Evolutionary conservation across 2,797 vertebrate species (phyloP), one percentile per base, ranked within the genome.

Genomic region (Girardinus metallicus): DNA sequence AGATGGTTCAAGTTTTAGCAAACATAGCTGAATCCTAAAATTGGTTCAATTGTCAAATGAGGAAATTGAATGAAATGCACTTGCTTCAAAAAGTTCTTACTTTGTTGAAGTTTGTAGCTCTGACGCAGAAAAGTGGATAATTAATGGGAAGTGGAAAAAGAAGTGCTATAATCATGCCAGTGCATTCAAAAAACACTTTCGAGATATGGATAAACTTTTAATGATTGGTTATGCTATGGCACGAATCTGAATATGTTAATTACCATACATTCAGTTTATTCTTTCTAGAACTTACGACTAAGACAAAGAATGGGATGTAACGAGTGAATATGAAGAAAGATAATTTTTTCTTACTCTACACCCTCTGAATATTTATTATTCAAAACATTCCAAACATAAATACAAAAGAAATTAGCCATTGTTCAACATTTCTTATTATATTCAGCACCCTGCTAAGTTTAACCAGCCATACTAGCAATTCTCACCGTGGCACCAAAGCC

Each of bases 401-500:
- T 80, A 31, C 21, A 72, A 29, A 53, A 75, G 41, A 87, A 81
- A 92, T 88, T 87, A 75, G 73, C 78, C 70, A 85, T 88, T 90
- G 85, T 93, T 88, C 34, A 74, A 43, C 41, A 2, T 76, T 26
- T 84, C 60, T 73, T 73, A 55, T 64, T 53, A 47, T 23, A 79
- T 53, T 39, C 73, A 80, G 62, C 57, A 49, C 41, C 29, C 15
- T 57, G 43, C 29, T 18, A 13, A 47, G 11, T 49, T 68, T 80
- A 62, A 57, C 39, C 49, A n/a, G 15, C 5, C 23, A 76, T 74
- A 70, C 41, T 46, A 41, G 36, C 23, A 41, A 51, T 77, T 31
- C 29, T 64, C 16, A 4, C 77, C 49, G 43, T 0, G 7, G 66
- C 82, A 83, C 88, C 87, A 73, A 73, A 39, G 26, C 76, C 47